Conservation (phyloP, 2,888 invertebrate genomes). For the Kuschelorhynchus macadamiae region DNA sequence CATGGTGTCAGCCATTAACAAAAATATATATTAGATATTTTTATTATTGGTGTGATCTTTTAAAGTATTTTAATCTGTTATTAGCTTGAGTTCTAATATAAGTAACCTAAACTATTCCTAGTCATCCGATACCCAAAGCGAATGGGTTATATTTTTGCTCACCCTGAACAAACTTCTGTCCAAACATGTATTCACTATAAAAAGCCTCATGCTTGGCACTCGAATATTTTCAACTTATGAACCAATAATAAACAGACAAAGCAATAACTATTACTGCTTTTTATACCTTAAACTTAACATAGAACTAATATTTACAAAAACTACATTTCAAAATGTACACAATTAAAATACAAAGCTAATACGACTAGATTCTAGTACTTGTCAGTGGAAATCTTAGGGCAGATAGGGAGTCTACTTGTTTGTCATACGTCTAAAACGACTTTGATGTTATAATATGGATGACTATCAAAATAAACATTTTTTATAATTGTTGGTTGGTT, state of each 20-base stretch:
- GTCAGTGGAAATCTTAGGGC: constrained; percentile 40
- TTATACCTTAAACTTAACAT: constrained; percentile 40
- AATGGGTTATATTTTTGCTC: constrained; percentile 16
- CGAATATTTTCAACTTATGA: constrained; percentile 17
- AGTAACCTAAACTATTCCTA: no score
- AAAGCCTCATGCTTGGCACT: constrained; percentile 27
- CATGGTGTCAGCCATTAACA: no score
- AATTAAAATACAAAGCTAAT: constrained; percentile 47
- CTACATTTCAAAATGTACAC: constrained; percentile 42
- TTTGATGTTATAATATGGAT: not conserved
- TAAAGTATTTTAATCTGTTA: no score
- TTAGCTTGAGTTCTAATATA: no score
- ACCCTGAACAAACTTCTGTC: constrained; percentile 9
- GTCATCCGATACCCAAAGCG: not conserved
- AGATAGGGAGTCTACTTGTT: not conserved
- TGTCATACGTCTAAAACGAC: not conserved
- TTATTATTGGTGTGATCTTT: no score
- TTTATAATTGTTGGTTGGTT: no score
- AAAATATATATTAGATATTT: no score
- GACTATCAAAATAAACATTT: no score
- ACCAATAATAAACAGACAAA: constrained; percentile 33
- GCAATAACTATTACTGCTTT: constrained; percentile 38
- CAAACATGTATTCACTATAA: constrained; percentile 7
- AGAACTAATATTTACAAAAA: constrained; percentile 47
- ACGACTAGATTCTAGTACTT: constrained; percentile 52